A percentile compares a stretch with the other conserved stretches of the same genome.
These are phyloP conservation scores for Germaria angustata DNA, from an alignment of 2,888 invertebrate species.

Conservation along the genomic window DNA sequence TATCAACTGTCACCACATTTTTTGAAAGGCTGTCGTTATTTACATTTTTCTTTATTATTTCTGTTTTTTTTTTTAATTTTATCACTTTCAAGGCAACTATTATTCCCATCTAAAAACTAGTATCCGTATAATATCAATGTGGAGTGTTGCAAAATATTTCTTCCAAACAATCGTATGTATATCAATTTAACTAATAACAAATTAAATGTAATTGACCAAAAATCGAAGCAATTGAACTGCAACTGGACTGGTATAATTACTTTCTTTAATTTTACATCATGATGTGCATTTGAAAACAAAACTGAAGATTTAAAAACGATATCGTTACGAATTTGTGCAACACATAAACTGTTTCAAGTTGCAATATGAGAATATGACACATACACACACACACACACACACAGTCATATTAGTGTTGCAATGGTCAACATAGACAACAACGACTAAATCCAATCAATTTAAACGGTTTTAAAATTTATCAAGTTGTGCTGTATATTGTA, in stretches of 20 bases:
- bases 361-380: no score
- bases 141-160: conserved; percentile 18
- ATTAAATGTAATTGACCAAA: conserved; percentile 21
- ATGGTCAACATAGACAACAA: not conserved
- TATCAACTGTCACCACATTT: no score
- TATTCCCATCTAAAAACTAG: not conserved
- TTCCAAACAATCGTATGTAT: conserved; percentile 1
- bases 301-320: conserved; percentile 33
- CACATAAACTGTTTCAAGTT: not conserved
- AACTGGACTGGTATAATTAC: conserved; percentile 41
- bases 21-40: no score
- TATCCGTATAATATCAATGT: no score
- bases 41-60: no score
- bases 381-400: not conserved
- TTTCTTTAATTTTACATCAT: conserved; percentile 37
- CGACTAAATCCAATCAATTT: not conserved
- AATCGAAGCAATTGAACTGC: conserved; percentile 16
- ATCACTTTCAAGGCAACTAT: not conserved
- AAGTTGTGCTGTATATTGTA: not conserved
- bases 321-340: conserved; percentile 37
- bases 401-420: conserved; percentile 8
- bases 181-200: conserved; percentile 23
- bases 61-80: no score
- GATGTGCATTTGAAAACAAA: not conserved
- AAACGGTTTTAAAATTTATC: not conserved